phyloP scores from a whole-genome alignment of 2,113 vertebrate species.

The Platycercus adscitus region DNA sequence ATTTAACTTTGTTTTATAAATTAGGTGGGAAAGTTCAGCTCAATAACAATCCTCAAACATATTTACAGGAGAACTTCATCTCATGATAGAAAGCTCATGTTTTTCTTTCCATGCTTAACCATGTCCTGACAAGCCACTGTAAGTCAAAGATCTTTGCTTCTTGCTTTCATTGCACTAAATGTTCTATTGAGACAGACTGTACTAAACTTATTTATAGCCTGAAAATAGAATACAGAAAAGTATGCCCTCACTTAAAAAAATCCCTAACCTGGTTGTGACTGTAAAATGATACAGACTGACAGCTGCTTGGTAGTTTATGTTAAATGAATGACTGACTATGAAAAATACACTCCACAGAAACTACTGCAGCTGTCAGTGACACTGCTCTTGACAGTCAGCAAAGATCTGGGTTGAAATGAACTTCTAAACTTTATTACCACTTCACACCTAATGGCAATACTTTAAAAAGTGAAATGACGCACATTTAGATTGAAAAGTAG shows the following conservation, averaged over 20 bases:
- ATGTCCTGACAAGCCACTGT: not conserved
- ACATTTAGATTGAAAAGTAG: not conserved
- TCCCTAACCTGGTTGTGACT: not conserved
- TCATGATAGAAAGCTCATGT: not conserved
- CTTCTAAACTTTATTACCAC: not conserved
- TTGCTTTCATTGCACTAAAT: not conserved
- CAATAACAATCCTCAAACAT: not conserved
- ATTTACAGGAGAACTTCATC: not conserved
- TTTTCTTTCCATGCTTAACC: not conserved
- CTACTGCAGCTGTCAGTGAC: not conserved
- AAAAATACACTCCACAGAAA: not conserved
- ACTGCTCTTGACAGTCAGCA: not conserved
- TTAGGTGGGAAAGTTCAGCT: not conserved
- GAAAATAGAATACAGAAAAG: not conserved
- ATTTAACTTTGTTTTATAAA: not conserved
- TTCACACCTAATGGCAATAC: not conserved
- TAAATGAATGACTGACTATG: not conserved
- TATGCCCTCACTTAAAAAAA: not conserved
- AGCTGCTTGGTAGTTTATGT: not conserved
- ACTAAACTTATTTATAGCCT: not conserved
- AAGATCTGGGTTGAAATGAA: not conserved
- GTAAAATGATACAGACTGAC: not conserved
- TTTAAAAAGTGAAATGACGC: not conserved
- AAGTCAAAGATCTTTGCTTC: not conserved
- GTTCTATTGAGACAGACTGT: not conserved